A percentile compares a stretch with the other conserved stretches of the same genome.
phyloP scores from a whole-genome alignment of 2,888 invertebrate species.

The Acanthopleura granulata region DNA sequence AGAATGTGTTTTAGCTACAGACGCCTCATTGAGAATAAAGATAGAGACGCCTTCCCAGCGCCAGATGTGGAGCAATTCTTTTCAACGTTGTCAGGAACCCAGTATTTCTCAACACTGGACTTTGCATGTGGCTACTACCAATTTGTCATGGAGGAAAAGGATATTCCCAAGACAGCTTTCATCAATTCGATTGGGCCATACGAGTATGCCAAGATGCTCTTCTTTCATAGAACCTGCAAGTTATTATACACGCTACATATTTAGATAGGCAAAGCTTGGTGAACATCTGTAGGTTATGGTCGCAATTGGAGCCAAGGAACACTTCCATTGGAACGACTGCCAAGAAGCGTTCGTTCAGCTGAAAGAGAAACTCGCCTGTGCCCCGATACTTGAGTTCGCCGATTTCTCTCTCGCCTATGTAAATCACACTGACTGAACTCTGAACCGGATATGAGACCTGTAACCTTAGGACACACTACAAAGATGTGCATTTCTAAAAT shows the following conservation, averaged over 20 bases:
- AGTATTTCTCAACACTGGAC: conserved; percentile 16
- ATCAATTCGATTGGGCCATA: conserved; percentile 17
- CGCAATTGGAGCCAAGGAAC: no score
- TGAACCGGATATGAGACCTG: no score
- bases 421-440: no score
- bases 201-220: conserved; percentile 15
- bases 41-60: conserved; percentile 5
- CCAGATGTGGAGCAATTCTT: conserved; percentile 22
- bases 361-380: no score
- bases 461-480: no score
- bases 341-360: no score
- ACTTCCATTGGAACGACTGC: no score
- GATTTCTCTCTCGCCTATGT: no score
- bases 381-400: no score
- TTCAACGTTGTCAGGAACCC: conserved; percentile 5
- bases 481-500: no score
- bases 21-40: neutral
- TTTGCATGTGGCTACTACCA: neutral
- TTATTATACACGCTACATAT: neutral
- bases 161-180: conserved; percentile 20
- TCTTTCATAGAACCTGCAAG: neutral
- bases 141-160: neutral
- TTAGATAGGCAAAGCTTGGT: neutral
- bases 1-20: conserved; percentile 18
- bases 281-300: no score